Base-by-base conservation (phyloP, 1,140 invertebrate species). In the Drosophila murphyi region DNA sequence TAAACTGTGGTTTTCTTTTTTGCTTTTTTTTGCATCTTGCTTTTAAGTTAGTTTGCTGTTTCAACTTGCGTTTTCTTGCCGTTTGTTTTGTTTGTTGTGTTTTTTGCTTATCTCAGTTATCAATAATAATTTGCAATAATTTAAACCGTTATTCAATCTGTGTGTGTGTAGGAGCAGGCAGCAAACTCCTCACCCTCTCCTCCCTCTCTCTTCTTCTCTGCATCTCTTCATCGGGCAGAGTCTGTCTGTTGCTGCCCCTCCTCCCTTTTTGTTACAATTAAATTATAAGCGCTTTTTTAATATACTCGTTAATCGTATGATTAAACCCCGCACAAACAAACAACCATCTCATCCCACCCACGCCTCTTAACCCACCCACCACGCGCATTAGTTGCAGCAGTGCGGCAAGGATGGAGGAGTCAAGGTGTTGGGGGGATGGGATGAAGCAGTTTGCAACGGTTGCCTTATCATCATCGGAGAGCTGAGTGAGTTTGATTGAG, bases 211-310 rank as follows among this genome's bases (percentile, higher is more conserved):
- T 20, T 20, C 20, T 20, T 20, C 20, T 20, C 20, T 20, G 20
- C 20, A 20, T 20, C 20, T 20, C 20, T 20, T 20, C 20, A 20
- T 20, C 20, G 20, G 20, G 1, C 20, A 1, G 20, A 20, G 20
- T 20, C 20, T 20, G 20, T 20, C 20, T 20, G 20, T 20, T 56
- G 56, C 62, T 47, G 61, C 80, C 76, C 62, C 57, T 12, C 45
- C 37, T 41, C 60, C 62, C 57, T 34, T 51, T 37, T 43, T 60
- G 48, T 74, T 76, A 88, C 86, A 80, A 87, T 88, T 88, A 90
- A 88, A 91, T 91, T 91, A 91, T 91, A 91, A 91, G 88, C 88
- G 88, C 88, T 75, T 85, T 90, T 90, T 85, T 74, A 91, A 91
- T 88, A 74, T 88, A 83, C 81, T 82, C 80, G 67, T 86, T 82